phyloP scores from a whole-genome alignment of 2,888 invertebrate genomes.

The Acleris cristana region DNA sequence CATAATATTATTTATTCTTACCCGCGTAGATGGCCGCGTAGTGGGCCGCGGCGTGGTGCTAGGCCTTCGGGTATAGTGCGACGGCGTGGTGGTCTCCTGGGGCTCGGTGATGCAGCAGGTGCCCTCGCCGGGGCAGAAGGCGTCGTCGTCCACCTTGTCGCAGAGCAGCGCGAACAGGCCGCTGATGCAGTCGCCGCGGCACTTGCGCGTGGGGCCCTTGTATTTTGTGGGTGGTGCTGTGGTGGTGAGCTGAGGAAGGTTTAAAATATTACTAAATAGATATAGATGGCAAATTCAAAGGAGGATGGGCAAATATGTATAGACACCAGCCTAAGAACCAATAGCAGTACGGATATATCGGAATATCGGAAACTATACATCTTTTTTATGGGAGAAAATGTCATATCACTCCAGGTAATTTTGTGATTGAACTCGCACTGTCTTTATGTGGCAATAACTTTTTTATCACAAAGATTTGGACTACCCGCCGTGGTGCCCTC shows the following conservation, averaged over 20 bases:
- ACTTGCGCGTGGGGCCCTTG: conserved; percentile 78
- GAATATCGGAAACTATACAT: too few relatives aligned
- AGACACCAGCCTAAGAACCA: too few relatives aligned
- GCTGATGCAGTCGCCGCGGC: conserved; percentile 93
- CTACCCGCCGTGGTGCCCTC: too few relatives aligned
- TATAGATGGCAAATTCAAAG: too few relatives aligned
- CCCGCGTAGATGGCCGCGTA: conserved; percentile 65
- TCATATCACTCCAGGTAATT: too few relatives aligned
- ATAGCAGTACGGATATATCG: too few relatives aligned
- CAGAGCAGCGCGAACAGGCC: conserved; percentile 93
- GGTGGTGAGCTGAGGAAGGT: conserved; percentile 55
- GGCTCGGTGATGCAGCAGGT: conserved; percentile 90
- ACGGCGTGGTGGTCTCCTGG: conserved; percentile 62
- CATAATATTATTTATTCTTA: too few relatives aligned
- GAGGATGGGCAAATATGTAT: neutral
- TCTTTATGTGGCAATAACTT: too few relatives aligned
- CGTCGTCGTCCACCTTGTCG: conserved; percentile 92
- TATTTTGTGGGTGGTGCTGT: conserved; percentile 64
- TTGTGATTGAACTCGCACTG: too few relatives aligned
- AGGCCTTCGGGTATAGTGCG: conserved; percentile 51
- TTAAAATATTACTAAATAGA: too few relatives aligned
- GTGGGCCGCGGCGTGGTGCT: conserved; percentile 64
- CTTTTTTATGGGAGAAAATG: too few relatives aligned
- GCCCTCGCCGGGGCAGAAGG: conserved; percentile 89
- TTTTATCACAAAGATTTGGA: too few relatives aligned